These are phyloP conservation scores for Lasius platythorax DNA, from an alignment of 2,888 invertebrate species.

Conservation along the genomic window DNA sequence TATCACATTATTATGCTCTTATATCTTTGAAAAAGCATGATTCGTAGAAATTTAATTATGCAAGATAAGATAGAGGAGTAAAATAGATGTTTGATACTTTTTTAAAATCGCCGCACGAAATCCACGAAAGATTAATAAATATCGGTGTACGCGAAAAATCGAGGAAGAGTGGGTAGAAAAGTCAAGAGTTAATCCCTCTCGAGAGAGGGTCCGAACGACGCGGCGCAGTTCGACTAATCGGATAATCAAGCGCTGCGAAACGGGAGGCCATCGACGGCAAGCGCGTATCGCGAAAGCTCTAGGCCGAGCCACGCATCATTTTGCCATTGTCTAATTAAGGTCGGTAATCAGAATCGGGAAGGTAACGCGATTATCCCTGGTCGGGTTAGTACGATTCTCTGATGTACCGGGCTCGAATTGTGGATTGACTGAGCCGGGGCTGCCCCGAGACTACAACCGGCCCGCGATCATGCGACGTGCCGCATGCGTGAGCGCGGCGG, in stretches of 20 bases:
- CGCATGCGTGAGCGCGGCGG: constrained; percentile 46
- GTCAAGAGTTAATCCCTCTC: neutral
- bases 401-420: constrained; percentile 78
- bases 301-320: constrained; percentile 80
- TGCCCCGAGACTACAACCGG: constrained; percentile 59
- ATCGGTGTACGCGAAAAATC: neutral
- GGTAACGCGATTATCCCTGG: constrained; percentile 83
- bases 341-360: constrained; percentile 83
- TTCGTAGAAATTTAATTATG: neutral
- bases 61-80: neutral
- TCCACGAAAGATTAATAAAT: neutral
- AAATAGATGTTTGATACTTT: neutral
- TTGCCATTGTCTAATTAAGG: constrained; percentile 84
- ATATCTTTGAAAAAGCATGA: neutral
- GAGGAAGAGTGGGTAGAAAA: neutral
- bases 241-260: constrained; percentile 81
- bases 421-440: constrained; percentile 79
- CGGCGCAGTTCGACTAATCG: constrained; percentile 77
- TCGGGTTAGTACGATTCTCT: constrained; percentile 80
- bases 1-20: neutral
- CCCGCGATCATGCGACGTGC: constrained; percentile 71
- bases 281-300: constrained; percentile 75
- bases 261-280: constrained; percentile 70
- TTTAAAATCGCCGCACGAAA: neutral
- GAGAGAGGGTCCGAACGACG: constrained; percentile 46